Base-by-base conservation (phyloP, 2,797 vertebrate genomes). In the Gymnopithys bicolor region DNA sequence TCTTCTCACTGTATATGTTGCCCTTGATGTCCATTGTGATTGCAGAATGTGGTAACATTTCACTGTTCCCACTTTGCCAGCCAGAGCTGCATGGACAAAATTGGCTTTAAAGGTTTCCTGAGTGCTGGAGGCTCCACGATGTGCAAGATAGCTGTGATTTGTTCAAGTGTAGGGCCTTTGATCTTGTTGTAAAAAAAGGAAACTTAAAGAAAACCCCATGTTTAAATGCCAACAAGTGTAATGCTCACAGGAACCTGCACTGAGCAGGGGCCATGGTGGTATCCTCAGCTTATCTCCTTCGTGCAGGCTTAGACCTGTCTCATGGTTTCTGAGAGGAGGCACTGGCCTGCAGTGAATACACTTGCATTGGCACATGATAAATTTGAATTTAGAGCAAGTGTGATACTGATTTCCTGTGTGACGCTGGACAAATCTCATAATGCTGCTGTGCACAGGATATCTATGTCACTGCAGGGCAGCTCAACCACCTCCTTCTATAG, bases 1-100 rank as follows among this genome's bases (percentile, higher is more conserved):
- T 43, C 89, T 85, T 87, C 82, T 73, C 62, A 28, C 28, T 17
- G 17, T 85, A 3, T 75, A 1, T 85, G 43, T 70, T 96, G 92
- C 69, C 73, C 82, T 95, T 89, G 84, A 69, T 93, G 76, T 92
- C 75, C 82, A 2, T n/a, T 89, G 83, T 83, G 69, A 69, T 70
- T 81, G 60, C 56, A 46, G 64, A 45, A 18, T 12, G 24, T 64
- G 58, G 68, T 55, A 71, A 22, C 23, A 6, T 90, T 85, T 85
- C 75, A 25, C 21, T 59, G 22, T 76, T 95, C n/a, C 60, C 41
- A 24, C 22, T 85, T 74, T 90, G 18, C 41, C 49, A 68, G 39
- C 45, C 0, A 3, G 41, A 87, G 30, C 46, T 69, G 23, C 10
- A 1, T 39, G 21, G 35, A 68, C 4, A 66, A 51, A 83, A 78